Evolutionary conservation across 1,140 invertebrate species (phyloP), one percentile per base, ranked within the genome.

Genomic region (Brachionus plicatilis): DNA sequence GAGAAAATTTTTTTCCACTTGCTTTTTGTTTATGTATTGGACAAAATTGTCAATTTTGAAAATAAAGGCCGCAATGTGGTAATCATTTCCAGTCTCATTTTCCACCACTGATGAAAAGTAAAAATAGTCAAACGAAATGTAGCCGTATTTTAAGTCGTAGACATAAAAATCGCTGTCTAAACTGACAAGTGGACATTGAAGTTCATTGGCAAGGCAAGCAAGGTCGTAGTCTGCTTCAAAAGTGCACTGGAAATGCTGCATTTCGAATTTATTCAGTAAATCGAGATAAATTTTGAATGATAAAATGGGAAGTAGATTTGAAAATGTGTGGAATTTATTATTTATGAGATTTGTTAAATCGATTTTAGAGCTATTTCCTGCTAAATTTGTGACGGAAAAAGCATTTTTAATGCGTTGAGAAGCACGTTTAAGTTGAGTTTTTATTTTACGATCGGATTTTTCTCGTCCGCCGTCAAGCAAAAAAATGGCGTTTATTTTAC

Each of bases 151-250:
- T 1, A 95, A 91, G 89, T 94, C 93, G 88, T 93, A 95, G 76
- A 96, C 93, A 88, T 93, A 96, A 90, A 95, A 97, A 90, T 97
- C 95, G 1, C 95, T 96, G 88, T 97, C 95, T 86, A 93, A 93
- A 87, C 94, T 95, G 0, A 97, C 86, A 11, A 96, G 92, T 3
- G 95, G 95, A 86, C 94, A 96, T 43, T 93, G 90, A 5, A 95
- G 90, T 75, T 92, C 90, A 85, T 92, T 92, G 0, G 94, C 94
- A 75, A 96, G 86, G 0, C 92, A 92, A 1, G 94, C 94, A 80
- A 96, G 92, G 87, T 95, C 93, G 85, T 93, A 92, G 88, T 97
- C 95, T 53, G 95, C 95, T 90, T 96, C 95, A 47, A 94, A 95
- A 83, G 93, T 91, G 87, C 93, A 94, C 78, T 93, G 91, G 20